Evolutionary conservation across 2,888 invertebrate species (phyloP).

Genomic region (Caenorhabditis sp.): DNA sequence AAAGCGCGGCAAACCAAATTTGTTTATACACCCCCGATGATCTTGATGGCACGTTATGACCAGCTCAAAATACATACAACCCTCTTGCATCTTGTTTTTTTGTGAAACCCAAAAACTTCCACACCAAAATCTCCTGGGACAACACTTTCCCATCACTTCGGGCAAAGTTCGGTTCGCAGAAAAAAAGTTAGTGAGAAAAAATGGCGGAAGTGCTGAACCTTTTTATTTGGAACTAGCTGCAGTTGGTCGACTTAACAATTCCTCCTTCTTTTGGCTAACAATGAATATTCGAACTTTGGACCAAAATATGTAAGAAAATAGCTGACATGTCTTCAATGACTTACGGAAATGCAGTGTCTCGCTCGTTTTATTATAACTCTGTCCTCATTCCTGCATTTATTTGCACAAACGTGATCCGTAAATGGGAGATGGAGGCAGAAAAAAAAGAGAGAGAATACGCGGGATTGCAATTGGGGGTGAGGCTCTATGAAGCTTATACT

Average conservation of each 20-base stretch:
- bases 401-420: slow-evolving; percentile 60
- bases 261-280: background rate
- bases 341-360: background rate
- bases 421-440: slow-evolving; percentile 37
- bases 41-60: slow-evolving; percentile 52
- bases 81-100: slow-evolving; percentile 48
- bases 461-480: slow-evolving; percentile 33
- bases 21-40: slow-evolving; percentile 47
- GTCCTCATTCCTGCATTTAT: slow-evolving; percentile 28
- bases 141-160: slow-evolving; percentile 53
- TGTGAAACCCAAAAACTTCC: slow-evolving; percentile 24
- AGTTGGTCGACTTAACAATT: slow-evolving; percentile 27
- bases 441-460: slow-evolving; percentile 26
- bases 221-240: slow-evolving; percentile 47
- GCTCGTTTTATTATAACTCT: slow-evolving; percentile 41
- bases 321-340: background rate
- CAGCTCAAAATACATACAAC: slow-evolving; percentile 52
- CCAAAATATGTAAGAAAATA: slow-evolving; percentile 15
- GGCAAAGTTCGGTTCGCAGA: slow-evolving; percentile 57
- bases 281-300: slow-evolving; percentile 23
- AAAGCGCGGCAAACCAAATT: slow-evolving; percentile 31
- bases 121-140: slow-evolving; percentile 52
- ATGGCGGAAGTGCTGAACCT: slow-evolving; percentile 25
- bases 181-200: slow-evolving; percentile 43
- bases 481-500: slow-evolving; percentile 2